These are phyloP conservation scores for Blomia tropicalis DNA, from an alignment of 2,888 invertebrate species.

Conservation along the genomic window DNA sequence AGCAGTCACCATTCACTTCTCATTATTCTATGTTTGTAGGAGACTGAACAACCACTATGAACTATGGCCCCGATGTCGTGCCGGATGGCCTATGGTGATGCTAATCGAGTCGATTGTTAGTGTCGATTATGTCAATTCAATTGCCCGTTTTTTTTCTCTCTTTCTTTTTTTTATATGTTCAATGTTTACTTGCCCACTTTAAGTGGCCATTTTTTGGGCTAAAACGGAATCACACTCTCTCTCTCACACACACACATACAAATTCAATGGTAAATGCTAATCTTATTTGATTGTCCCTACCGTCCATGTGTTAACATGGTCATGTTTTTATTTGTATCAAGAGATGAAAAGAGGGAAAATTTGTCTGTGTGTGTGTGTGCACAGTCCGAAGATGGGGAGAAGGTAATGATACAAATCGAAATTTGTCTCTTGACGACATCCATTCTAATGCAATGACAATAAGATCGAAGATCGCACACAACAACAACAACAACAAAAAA, in stretches of 20 bases:
- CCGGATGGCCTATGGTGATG: not conserved
- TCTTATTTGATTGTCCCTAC: not conserved
- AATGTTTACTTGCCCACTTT: too few species aligned
- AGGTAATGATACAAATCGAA: conserved; percentile 1
- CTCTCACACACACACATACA: too few species aligned
- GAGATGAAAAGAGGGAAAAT: too few species aligned
- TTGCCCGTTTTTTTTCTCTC: conserved; percentile 2
- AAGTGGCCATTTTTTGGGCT: conserved; percentile 1
- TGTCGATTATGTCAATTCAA: conserved; percentile 15
- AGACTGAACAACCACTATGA: too few species aligned
- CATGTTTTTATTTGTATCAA: too few species aligned
- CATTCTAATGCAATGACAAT: not conserved
- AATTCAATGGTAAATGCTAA: not conserved
- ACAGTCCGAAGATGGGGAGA: too few species aligned
- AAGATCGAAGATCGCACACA: not conserved
- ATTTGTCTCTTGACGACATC: not conserved
- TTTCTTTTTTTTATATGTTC: too few species aligned
- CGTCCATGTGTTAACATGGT: too few species aligned
- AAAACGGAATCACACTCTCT: too few species aligned
- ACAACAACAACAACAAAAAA: not conserved
- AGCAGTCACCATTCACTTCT: not conserved
- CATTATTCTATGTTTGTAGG: too few species aligned
- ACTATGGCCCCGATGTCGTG: too few species aligned
- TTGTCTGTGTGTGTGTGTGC: too few species aligned
- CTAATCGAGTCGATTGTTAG: conserved; percentile 14